These are phyloP conservation scores for Leucoraja erinaceus DNA, from an alignment of 2,113 vertebrate genomes.

Conservation along the genomic window DNA sequence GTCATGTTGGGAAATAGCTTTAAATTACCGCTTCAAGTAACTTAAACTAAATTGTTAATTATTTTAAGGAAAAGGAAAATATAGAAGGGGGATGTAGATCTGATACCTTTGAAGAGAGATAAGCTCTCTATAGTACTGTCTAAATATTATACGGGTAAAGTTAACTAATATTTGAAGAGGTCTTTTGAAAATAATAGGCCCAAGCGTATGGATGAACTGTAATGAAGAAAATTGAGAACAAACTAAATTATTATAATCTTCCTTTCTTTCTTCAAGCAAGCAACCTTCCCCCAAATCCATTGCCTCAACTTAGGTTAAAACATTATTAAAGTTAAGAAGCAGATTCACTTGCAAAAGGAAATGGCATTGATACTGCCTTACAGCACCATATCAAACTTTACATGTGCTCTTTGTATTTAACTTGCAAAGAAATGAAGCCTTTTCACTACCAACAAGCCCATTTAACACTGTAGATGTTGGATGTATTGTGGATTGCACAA, in stretches of 20 bases:
- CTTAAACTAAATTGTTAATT: constrained; percentile 22
- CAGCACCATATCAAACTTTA: no score
- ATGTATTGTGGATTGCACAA: background rate
- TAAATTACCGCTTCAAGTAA: constrained; percentile 21
- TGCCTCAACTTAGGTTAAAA: background rate
- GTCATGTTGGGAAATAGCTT: background rate
- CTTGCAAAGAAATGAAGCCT: background rate
- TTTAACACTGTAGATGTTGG: background rate
- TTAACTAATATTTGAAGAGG: constrained; percentile 8
- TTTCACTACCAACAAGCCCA: background rate
- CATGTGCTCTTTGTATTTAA: background rate
- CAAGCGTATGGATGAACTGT: constrained; percentile 4
- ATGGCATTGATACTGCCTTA: background rate
- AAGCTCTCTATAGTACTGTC: background rate
- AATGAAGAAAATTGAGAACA: constrained; percentile 19
- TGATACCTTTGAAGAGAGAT: constrained; percentile 19
- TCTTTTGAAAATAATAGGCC: constrained; percentile 28
- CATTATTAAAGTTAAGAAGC: background rate
- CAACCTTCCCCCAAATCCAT: background rate
- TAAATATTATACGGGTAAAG: background rate
- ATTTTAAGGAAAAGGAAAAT: background rate
- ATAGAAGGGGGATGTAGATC: constrained; percentile 13
- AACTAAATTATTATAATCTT: background rate
- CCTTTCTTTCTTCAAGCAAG: background rate
- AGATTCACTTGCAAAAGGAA: background rate